Conservation (phyloP, 2,797 vertebrate species). For the Hydrolagus colliei region DNA sequence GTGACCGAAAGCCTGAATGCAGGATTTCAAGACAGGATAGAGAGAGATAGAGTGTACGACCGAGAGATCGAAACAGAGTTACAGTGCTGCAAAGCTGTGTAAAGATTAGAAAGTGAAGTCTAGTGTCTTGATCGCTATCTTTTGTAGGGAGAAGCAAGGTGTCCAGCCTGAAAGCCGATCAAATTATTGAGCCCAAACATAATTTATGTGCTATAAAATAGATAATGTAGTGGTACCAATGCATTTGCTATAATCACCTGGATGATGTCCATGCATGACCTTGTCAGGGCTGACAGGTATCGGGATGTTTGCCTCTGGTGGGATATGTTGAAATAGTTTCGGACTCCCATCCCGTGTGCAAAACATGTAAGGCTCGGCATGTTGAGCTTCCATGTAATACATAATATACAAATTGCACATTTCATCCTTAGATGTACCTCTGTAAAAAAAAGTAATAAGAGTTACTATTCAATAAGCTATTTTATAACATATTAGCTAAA, state of each 20-base stretch:
- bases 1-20: too few species aligned
- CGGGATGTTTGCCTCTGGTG: conserved; percentile 75
- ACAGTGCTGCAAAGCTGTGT: too few species aligned
- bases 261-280: conserved; percentile 55
- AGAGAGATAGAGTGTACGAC: too few species aligned
- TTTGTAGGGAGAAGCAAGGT: too few species aligned
- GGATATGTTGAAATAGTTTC: conserved; percentile 74
- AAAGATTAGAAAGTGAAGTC: too few species aligned
- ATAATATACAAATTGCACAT: conserved; percentile 99
- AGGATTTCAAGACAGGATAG: too few species aligned
- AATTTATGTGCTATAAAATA: background rate
- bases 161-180: too few species aligned
- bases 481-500: too few species aligned
- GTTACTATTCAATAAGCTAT: too few species aligned
- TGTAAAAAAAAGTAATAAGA: conserved; percentile 43
- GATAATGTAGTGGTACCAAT: background rate
- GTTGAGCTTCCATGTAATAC: conserved; percentile 93
- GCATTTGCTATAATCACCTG: conserved; percentile 48
- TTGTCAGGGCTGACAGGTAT: conserved; percentile 65
- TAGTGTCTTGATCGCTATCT: too few species aligned
- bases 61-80: too few species aligned
- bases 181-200: too few species aligned
- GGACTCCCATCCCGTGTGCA: conserved; percentile 70
- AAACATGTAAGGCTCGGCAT: conserved; percentile 77
- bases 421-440: conserved; percentile 82